Evolutionary conservation across 2,797 vertebrate genomes (phyloP).

Genomic region (Darevskia mixta): DNA sequence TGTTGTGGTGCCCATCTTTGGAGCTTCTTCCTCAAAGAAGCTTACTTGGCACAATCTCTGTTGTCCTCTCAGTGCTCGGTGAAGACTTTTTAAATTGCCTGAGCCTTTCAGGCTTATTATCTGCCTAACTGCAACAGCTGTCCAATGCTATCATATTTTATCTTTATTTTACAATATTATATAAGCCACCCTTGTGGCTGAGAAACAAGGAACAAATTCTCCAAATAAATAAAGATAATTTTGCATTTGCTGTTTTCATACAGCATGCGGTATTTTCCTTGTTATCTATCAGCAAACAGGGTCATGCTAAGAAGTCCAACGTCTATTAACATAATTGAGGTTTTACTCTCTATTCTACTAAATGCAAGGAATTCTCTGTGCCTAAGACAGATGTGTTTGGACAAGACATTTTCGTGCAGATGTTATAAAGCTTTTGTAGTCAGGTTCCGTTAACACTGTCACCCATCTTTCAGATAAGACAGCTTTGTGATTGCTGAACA

Average conservation of each 20-base stretch:
- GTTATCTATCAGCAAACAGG: slow-evolving; percentile 45
- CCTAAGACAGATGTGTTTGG: slow-evolving; percentile 63
- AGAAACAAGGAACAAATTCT: background rate
- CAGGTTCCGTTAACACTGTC: slow-evolving; percentile 21
- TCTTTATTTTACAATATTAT: background rate
- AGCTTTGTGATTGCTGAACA: slow-evolving; percentile 53
- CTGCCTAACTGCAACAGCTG: background rate
- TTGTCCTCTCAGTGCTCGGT: background rate
- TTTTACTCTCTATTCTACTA: slow-evolving; percentile 41
- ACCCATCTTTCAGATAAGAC: slow-evolving; percentile 37
- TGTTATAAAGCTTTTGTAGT: slow-evolving; percentile 42
- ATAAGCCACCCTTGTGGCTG: background rate
- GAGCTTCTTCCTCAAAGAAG: background rate
- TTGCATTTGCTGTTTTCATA: slow-evolving; percentile 51
- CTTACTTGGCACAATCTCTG: background rate
- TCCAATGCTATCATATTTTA: background rate
- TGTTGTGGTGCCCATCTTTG: too few species aligned
- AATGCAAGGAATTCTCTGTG: slow-evolving; percentile 19
- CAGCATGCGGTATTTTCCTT: slow-evolving; percentile 30
- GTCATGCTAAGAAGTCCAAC: slow-evolving; percentile 54
- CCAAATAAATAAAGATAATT: slow-evolving; percentile 7
- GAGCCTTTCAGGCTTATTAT: too few species aligned
- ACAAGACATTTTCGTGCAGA: slow-evolving; percentile 44
- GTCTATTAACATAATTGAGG: slow-evolving; percentile 55
- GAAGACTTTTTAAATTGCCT: background rate